A percentile compares a stretch with the other conserved stretches of the same genome.
These are phyloP conservation scores for Poeciliopsis turneri DNA, from an alignment of 2,797 vertebrate species.

Conservation along the genomic window DNA sequence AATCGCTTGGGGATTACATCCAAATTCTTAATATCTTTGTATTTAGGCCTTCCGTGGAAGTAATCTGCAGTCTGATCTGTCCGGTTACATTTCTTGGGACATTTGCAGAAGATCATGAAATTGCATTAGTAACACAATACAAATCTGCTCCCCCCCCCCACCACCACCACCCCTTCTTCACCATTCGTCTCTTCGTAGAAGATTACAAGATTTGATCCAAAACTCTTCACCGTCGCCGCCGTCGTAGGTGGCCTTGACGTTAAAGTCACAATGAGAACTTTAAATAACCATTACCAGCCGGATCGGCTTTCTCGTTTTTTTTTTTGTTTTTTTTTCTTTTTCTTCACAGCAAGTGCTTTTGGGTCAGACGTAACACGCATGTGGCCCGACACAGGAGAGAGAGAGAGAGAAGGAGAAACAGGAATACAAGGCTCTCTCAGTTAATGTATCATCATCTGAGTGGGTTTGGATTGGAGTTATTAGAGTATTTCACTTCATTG, in stretches of 20 bases:
- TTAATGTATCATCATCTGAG: slow-evolving; percentile 96
- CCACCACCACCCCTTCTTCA: slow-evolving; percentile 45
- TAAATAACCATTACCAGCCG: slow-evolving; percentile 70
- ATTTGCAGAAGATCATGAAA: slow-evolving; percentile 86
- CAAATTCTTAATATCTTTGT: slow-evolving; percentile 90
- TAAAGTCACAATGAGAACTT: slow-evolving; percentile 80
- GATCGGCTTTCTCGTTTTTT: slow-evolving; percentile 48
- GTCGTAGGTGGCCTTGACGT: slow-evolving; percentile 57
- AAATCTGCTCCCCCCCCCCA: slow-evolving; percentile 77
- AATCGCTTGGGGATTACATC: slow-evolving; percentile 86
- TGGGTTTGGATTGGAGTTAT: slow-evolving; percentile 94
- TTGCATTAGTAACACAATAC: slow-evolving; percentile 83
- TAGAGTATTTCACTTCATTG: slow-evolving; percentile 95
- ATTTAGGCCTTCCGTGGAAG: slow-evolving; percentile 79
- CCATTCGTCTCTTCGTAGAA: slow-evolving; percentile 81
- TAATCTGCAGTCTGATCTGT: slow-evolving; percentile 85
- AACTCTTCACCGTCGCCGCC: slow-evolving; percentile 32
- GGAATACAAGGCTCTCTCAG: slow-evolving; percentile 89
- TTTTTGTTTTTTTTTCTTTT: slow-evolving; percentile 17
- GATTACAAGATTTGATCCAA: slow-evolving; percentile 86
- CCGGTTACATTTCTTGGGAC: slow-evolving; percentile 72
- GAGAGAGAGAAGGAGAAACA: slow-evolving; percentile 56
- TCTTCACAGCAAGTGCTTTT: slow-evolving; percentile 49
- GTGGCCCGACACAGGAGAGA: slow-evolving; percentile 47
- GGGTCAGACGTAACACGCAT: slow-evolving; percentile 63